phyloP scores from a whole-genome alignment of 2,113 vertebrate genomes.

The Coptodon rendalli region DNA sequence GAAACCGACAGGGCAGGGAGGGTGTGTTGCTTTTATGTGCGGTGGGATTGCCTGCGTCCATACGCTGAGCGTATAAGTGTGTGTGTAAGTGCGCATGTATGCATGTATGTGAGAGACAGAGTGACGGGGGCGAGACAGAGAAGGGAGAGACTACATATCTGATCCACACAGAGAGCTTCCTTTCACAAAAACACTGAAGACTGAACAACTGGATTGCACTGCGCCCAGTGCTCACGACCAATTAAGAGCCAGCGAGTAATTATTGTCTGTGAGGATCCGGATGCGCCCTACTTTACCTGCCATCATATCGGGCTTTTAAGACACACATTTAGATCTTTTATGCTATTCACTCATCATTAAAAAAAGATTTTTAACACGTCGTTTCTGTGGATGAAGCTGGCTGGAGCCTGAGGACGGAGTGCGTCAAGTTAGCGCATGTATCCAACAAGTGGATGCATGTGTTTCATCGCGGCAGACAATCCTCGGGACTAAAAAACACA shows the following conservation, averaged over 20 bases:
- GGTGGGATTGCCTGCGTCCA: neutral
- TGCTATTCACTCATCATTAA: neutral
- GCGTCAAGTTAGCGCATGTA: constrained; percentile 45
- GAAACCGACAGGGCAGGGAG: neutral
- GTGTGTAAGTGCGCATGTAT: neutral
- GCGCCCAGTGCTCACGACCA: neutral
- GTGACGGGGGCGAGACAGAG: neutral
- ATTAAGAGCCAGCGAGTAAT: neutral
- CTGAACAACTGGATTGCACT: constrained; percentile 23
- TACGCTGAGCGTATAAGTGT: neutral
- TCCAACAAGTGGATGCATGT: constrained; percentile 65
- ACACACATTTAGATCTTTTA: neutral
- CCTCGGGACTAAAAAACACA: neutral
- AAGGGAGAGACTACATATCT: neutral
- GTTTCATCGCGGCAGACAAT: neutral
- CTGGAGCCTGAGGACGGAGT: constrained; percentile 14
- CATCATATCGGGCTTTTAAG: neutral
- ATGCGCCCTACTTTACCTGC: neutral
- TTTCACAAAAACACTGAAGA: neutral
- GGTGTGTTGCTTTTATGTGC: neutral
- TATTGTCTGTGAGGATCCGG: neutral
- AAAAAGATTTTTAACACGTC: neutral
- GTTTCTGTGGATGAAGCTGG: constrained; percentile 9
- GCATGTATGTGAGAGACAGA: neutral
- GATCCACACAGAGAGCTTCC: neutral